Base-by-base conservation (phyloP, 2,888 invertebrate genomes). In the Callyntrura sp. region DNA sequence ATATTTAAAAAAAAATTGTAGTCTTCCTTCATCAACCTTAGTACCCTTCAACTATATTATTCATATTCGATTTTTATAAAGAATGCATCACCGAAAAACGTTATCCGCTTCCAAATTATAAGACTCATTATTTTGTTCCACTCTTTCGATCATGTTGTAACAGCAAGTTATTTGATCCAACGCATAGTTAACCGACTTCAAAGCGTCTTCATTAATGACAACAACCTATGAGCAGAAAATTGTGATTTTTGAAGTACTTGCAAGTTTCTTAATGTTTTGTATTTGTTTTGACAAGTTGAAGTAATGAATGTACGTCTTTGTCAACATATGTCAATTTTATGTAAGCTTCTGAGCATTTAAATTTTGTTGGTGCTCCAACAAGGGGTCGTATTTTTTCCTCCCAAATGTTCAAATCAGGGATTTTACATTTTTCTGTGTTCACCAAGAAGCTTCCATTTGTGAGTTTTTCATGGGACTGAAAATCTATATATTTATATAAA, bases 341-440 rank as follows among this genome's bases (percentile, higher is more conserved):
- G 5, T 70, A 45, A 0, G 25, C 51, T 20, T 68, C 57, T 6
- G 70, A 1, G 23, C 85, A 85, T 57, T 85, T 35, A 25, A 84
- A 70, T 14, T 81, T 78, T 12, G 57, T 51, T 1, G 76, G 55
- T 11, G 65, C 28, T 4, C 55, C 62, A 3, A 91, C 20, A 55
- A 83, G 68, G 0, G 85, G 84, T 9, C 43, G 45, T 4, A 91
- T 85, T 12, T 86, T 79, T 4, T 17, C 48, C 35, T 91, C 85
- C 91, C 90, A 91, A 20, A 83, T 55, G 55, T 81, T 79, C 9
- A 91, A 20, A 83, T 92, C 88, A 0, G 90, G 90, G 48, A 92
- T 90, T 70, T 48, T 79, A 48, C 92, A 92, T 12, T 73, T 81
- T 3, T 84, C 17, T 12, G 90, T 91, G 35, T 92, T 55, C 12